phyloP scores from a whole-genome alignment of 2,797 vertebrate species.

The Typhlichthys subterraneus region DNA sequence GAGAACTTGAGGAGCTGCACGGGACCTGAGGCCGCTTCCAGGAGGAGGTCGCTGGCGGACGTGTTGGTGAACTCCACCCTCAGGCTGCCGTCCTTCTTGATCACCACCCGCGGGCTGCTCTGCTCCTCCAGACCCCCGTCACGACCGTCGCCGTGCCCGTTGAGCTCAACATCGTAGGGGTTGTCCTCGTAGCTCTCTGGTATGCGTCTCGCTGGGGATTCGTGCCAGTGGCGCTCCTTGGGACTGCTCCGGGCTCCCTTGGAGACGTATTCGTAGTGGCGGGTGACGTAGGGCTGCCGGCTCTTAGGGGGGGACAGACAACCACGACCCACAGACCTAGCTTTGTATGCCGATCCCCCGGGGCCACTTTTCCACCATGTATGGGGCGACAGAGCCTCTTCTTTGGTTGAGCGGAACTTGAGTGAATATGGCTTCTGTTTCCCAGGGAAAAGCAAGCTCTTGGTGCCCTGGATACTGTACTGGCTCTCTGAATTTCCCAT shows the following conservation, averaged over 20 bases:
- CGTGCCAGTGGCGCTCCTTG: conserved; percentile 55
- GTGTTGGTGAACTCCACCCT: conserved; percentile 91
- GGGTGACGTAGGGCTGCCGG: conserved; percentile 82
- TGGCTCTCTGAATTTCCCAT: conserved; percentile 98
- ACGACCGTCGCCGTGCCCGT: conserved; percentile 65
- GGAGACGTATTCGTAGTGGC: conserved; percentile 76
- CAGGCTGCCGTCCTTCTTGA: conserved; percentile 89
- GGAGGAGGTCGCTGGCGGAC: conserved; percentile 65
- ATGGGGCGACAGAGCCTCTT: conserved; percentile 80
- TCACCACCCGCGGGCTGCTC: conserved; percentile 90
- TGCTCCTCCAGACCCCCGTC: conserved; percentile 75
- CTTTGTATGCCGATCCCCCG: conserved; percentile 80
- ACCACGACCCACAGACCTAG: conserved; percentile 84
- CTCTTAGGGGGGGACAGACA: conserved; percentile 90
- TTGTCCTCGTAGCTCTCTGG: conserved; percentile 77
- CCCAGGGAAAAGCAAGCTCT: conserved; percentile 76
- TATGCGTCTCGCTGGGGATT: conserved; percentile 61
- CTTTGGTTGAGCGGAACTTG: conserved; percentile 83
- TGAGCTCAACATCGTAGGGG: conserved; percentile 73
- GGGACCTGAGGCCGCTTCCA: conserved; percentile 79
- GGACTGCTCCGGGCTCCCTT: conserved; percentile 72
- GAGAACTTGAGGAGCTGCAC: conserved; percentile 95
- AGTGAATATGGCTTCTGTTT: conserved; percentile 87
- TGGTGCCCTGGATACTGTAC: conserved; percentile 90
- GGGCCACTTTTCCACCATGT: conserved; percentile 81